Base-by-base conservation (phyloP, 2,113 vertebrate genomes). In the Trogon melanurus region DNA sequence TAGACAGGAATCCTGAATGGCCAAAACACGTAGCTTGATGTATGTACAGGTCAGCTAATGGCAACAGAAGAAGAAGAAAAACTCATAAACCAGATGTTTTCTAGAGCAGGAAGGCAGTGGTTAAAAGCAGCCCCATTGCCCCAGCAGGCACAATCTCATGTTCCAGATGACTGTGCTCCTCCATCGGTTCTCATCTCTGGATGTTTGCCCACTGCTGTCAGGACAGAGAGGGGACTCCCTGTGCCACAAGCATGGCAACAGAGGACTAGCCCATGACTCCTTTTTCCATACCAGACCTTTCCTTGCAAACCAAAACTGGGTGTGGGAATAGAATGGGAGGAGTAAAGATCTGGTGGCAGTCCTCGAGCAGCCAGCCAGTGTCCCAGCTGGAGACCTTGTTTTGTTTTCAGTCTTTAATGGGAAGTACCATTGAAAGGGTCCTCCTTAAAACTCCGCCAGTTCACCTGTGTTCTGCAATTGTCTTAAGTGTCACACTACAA, bases 161-260 rank as follows among this genome's bases (percentile, higher is more conserved):
- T 34, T 91, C n/a, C 32, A 65, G 34, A 5, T 60, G 34, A 30
- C 82, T 82, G 15, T 60, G 34, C 44, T 17, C 15, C 38, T 44
- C 61, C 10, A 0, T 44, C 1, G 1, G 0, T n/a, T 62, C 48
- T 79, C 1, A 1, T 26, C 60, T 4, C 16, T 79, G 51, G 30
- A 6, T 64, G 30, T 57, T 75, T 29, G 17, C 75, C 30, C 53
- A 1, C 15, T 32, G 58, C 32, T 60, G 41, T 48, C 44, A 45
- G 65, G 21, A 34, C 25, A 34, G 57, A 89, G 58, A 32, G 16
- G 8, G 14, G 34, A 26, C 27, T 81, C 48, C 0, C 2, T 45
- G 50, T 44, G 50, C 51, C 41, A 13, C 5, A 17, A 58, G 36
- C 15, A 6, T 32, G n/a, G 15, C 80, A 86, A 1, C 22, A 47